Percentiles rank a stretch among this genome's conserved stretches.
Conservation (phyloP, 1,140 invertebrate genomes). For the Telenomus remus region DNA sequence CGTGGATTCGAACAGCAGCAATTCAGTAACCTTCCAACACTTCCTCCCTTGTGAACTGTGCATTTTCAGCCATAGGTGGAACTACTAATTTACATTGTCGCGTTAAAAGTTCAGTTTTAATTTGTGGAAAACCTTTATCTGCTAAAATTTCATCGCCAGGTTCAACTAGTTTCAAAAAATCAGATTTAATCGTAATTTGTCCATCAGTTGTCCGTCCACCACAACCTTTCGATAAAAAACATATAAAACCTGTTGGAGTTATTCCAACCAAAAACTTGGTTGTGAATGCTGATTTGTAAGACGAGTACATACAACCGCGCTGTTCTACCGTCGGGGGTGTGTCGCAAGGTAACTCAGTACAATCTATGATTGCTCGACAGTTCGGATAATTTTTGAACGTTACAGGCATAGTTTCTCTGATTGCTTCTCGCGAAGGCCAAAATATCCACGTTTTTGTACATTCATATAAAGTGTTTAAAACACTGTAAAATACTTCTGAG, state of each 20-base stretch:
- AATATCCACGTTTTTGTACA: conserved; percentile 10
- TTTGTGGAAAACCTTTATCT: conserved; percentile 6
- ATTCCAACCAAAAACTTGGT: conserved; percentile 11
- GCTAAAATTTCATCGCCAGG: conserved; percentile 6
- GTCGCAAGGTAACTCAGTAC: conserved; percentile 10
- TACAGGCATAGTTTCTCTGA: neutral
- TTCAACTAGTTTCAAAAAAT: conserved; percentile 14
- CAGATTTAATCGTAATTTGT: conserved; percentile 6
- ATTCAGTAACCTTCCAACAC: conserved; percentile 16
- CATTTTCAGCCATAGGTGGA: conserved; percentile 11
- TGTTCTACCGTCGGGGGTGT: conserved; percentile 13
- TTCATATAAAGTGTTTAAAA: conserved; percentile 6
- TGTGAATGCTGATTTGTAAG: conserved; percentile 12
- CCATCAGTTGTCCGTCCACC: conserved; percentile 6
- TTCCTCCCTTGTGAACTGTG: conserved; percentile 13
- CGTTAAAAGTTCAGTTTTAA: conserved; percentile 5
- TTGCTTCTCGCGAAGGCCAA: conserved; percentile 6
- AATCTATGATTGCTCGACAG: neutral
- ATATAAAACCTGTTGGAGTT: conserved; percentile 11
- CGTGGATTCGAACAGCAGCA: conserved; percentile 14
- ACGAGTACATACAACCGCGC: conserved; percentile 8
- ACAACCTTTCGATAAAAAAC: conserved; percentile 9
- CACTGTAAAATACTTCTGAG: neutral
- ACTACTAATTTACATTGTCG: conserved; percentile 1
- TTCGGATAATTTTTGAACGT: conserved; percentile 2